Evolutionary conservation across 92 coral and sea anemone species (phyloP).

Genomic region (Epizoanthus fatuus): DNA sequence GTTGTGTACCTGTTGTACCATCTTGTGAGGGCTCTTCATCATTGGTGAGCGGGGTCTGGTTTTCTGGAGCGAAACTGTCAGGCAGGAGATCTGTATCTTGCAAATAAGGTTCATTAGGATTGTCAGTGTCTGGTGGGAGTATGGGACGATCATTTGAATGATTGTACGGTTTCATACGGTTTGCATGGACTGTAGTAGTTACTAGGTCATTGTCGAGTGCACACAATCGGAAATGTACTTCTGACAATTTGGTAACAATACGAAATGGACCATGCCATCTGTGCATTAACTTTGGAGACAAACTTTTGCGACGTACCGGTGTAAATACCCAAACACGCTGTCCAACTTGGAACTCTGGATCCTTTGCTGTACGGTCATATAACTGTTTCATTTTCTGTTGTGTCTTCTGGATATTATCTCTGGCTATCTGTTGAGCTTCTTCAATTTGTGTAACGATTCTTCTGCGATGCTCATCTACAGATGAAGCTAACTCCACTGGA

Average conservation of each 20-base stretch:
- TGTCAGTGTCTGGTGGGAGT: conserved; percentile 17
- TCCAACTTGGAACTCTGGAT: neutral
- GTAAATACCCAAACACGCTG: neutral
- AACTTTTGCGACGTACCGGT: neutral
- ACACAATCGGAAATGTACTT: conserved; percentile 53
- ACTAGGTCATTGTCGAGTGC: neutral
- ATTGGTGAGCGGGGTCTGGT: too few species aligned
- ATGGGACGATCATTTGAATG: conserved; percentile 56
- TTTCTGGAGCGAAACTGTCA: too few species aligned
- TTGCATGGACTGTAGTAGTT: neutral
- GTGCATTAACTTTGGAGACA: neutral
- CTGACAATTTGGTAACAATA: conserved; percentile 59
- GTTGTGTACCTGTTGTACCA: too few species aligned
- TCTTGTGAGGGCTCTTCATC: too few species aligned
- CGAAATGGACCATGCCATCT: conserved; percentile 15
- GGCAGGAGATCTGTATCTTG: too few species aligned
- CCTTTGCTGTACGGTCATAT: too few species aligned
- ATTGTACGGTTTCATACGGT: conserved; percentile 50
- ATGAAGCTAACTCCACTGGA: conserved; percentile 11
- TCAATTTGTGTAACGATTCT: conserved; percentile 66
- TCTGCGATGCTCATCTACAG: conserved; percentile 51
- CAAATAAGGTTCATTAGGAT: too few species aligned
- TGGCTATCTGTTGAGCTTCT: conserved; percentile 38
- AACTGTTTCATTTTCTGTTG: too few species aligned
- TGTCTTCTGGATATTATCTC: too few species aligned